Evolutionary conservation across 2,797 vertebrate genomes (phyloP), one percentile per base, ranked within the genome.

Genomic region (Megaceryle alcyon): DNA sequence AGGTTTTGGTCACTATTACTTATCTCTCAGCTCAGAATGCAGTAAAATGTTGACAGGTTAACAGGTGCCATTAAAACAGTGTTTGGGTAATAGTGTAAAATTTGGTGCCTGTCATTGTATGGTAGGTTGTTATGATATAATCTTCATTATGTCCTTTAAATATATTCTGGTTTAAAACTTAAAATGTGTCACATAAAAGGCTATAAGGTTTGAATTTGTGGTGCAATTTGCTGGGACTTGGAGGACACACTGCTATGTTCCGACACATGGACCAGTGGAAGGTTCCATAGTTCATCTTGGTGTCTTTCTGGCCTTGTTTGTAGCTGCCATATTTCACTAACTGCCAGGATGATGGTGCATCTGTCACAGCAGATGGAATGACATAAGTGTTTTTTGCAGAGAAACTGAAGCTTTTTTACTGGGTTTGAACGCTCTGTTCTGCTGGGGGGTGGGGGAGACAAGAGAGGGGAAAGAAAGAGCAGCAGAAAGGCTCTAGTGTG

Each of bases 201-300:
- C 4, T 49, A 0, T 7, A 39, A n/a, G 15, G 6, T 23, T 43
- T 41, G 49, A n/a, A 6, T 64, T 41, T n/a, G 19, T 7, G 21
- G 17, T 12, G 35, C 9, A 3, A 2, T 69, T 81, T 49, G 29
- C n/a, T 26, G 9, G 23, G 44, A 3, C 4, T 3, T 17, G 5
- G 31, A 51, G 77, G 39, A 6, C 12, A 2, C 2, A 1, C 7
- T 0, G 0, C 14, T 8, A 0, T 12, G 19, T 33, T 48, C 66
- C 63, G 59, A 28, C 46, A 39, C 0, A 1, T 44, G 37, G 75
- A 48, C 2, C 5, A 10, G 22, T 4, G 64, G 44, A 23, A 70
- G 75, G 64, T 90, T 59, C 12, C 29, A 1, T 7, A 31, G 78
- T 2, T 63, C 20, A 1, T 7, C 37, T 29, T 12, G 16, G 15